Conservation (phyloP, 2,888 invertebrate genomes). For the Melanargia galathea region DNA sequence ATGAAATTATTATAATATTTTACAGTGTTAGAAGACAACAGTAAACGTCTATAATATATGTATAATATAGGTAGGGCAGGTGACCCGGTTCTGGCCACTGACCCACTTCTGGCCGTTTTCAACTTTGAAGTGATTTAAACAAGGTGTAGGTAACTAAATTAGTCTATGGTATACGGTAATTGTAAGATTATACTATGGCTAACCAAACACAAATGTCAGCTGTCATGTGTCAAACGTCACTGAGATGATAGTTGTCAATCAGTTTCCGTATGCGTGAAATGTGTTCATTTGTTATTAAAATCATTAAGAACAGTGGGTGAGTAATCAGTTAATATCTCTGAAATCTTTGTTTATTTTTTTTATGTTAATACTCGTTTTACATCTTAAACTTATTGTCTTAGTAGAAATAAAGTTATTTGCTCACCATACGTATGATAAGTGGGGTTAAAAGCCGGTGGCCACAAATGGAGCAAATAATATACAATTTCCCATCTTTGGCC, state of each 20-base stretch:
- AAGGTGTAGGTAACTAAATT: too few relatives aligned
- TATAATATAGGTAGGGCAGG: too few relatives aligned
- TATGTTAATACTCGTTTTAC: too few relatives aligned
- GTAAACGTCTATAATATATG: too few relatives aligned
- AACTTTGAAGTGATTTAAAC: too few relatives aligned
- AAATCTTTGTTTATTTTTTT: conserved; percentile 5
- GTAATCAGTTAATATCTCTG: conserved; percentile 4
- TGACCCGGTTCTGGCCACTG: too few relatives aligned
- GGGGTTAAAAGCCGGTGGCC: conserved; percentile 7
- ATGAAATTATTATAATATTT: too few relatives aligned
- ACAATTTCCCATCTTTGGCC: conserved; percentile 14
- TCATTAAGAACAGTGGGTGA: background rate
- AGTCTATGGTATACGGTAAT: too few relatives aligned
- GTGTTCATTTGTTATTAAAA: conserved; percentile 3
- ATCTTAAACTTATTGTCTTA: background rate
- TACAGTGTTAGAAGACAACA: too few relatives aligned
- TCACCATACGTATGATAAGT: background rate
- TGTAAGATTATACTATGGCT: background rate
- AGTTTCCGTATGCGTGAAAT: background rate
- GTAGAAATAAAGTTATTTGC: background rate
- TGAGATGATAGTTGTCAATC: conserved; percentile 7
- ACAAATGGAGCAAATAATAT: conserved; percentile 15
- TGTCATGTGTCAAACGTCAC: conserved; percentile 7
- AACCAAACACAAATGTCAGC: conserved; percentile 7
- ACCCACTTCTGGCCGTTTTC: too few relatives aligned